Percentiles rank a stretch among this genome's conserved stretches.
phyloP scores from a whole-genome alignment of 1,140 invertebrate species.

The Drosophila oshimai region DNA sequence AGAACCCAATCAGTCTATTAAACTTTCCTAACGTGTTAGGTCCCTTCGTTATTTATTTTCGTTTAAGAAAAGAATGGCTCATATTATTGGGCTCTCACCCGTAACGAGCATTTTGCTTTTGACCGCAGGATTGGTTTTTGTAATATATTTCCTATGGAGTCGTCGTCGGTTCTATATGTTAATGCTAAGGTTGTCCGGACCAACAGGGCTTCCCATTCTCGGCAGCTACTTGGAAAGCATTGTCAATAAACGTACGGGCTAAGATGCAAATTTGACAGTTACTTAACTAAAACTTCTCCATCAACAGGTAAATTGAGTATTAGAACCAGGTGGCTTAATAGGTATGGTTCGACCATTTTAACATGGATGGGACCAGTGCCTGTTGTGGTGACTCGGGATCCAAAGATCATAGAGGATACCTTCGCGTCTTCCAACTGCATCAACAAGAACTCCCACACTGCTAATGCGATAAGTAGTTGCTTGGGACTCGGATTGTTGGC shows the following conservation, averaged over 20 bases:
- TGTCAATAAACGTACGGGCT: not conserved
- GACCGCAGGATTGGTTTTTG: conserved; percentile 1
- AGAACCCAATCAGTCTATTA: too few relatives aligned
- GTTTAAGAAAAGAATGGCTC: too few relatives aligned
- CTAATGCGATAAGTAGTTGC: conserved; percentile 4
- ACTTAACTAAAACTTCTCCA: not conserved
- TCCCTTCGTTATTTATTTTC: too few relatives aligned
- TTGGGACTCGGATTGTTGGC: conserved; percentile 40
- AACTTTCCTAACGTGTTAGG: too few relatives aligned
- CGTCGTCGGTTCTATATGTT: conserved; percentile 53
- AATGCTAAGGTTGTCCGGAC: conserved; percentile 49
- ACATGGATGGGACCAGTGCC: conserved; percentile 52
- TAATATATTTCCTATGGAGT: conserved; percentile 55
- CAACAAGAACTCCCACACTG: conserved; percentile 22
- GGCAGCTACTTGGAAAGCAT: conserved; percentile 21
- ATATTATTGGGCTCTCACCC: too few relatives aligned
- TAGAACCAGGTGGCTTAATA: not conserved
- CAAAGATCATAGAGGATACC: conserved; percentile 36
- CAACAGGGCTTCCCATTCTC: conserved; percentile 55
- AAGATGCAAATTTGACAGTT: not conserved
- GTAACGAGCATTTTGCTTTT: not conserved
- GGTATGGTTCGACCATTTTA: conserved; percentile 37
- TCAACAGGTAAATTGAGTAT: conserved; percentile 26
- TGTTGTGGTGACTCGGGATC: conserved; percentile 39
- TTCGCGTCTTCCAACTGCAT: conserved; percentile 39